Percentiles rank a stretch among this genome's conserved stretches.
Conservation (phyloP, 2,797 vertebrate genomes). For the Catharus ustulatus region DNA sequence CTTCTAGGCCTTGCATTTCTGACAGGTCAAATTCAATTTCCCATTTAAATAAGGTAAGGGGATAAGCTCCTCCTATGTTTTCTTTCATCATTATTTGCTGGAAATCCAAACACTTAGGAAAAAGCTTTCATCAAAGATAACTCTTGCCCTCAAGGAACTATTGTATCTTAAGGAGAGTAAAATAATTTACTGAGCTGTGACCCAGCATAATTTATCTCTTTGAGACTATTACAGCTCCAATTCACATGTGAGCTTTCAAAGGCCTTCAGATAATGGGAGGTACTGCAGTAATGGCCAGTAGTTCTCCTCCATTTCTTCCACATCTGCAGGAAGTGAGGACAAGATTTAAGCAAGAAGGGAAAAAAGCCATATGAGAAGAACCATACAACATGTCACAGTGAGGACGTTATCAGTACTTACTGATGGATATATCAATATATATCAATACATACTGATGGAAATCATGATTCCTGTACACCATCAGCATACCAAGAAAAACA, state of each 20-base stretch:
- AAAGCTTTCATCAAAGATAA: background rate
- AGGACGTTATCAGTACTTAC: background rate
- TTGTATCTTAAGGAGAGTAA: background rate
- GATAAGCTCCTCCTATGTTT: background rate
- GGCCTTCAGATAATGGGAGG: background rate
- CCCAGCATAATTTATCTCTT: background rate
- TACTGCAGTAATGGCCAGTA: background rate
- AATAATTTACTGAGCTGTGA: background rate
- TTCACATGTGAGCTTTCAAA: background rate
- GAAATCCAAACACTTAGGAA: background rate
- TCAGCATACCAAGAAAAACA: background rate
- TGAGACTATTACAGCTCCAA: background rate
- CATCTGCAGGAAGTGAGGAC: background rate
- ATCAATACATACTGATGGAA: background rate
- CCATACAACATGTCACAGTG: background rate
- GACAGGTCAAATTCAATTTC: background rate
- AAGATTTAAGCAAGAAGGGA: background rate
- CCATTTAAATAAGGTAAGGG: background rate
- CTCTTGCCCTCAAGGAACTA: background rate
- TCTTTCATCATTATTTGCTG: background rate
- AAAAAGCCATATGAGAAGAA: background rate
- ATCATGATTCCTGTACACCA: background rate
- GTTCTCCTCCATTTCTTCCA: background rate
- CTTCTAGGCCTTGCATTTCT: background rate
- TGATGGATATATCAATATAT: background rate